Conservation (phyloP, 2,113 vertebrate species). For the Ammodytes marinus region DNA sequence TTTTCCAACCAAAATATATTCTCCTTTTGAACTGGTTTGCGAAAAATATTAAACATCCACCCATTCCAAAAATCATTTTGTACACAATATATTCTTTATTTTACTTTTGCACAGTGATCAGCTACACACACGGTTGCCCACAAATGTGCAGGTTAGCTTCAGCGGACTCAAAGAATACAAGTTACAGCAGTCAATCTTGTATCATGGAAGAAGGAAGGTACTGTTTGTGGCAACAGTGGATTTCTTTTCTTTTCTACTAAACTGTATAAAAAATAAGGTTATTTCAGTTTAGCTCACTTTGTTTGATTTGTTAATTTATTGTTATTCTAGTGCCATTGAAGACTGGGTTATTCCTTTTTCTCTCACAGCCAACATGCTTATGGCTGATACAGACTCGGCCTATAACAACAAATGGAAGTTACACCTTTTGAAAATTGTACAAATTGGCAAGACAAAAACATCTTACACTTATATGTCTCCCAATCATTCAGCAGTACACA, state of each 20-base stretch:
- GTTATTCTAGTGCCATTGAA: background rate
- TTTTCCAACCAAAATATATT: background rate
- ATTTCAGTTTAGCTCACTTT: slow-evolving; percentile 5
- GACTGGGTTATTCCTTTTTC: background rate
- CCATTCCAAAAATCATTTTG: background rate
- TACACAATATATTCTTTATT: slow-evolving; percentile 72
- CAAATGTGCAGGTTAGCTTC: slow-evolving; percentile 53
- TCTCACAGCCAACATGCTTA: slow-evolving; percentile 56
- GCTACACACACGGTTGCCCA: slow-evolving; percentile 68
- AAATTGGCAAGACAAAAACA: slow-evolving; percentile 25
- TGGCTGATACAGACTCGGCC: slow-evolving; percentile 45
- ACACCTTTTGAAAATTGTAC: slow-evolving; percentile 34
- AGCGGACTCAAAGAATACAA: slow-evolving; percentile 53
- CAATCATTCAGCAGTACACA: slow-evolving; percentile 49
- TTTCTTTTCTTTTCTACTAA: slow-evolving; percentile 10
- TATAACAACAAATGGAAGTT: slow-evolving; percentile 31
- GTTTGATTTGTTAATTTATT: slow-evolving; percentile 7
- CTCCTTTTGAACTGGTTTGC: background rate
- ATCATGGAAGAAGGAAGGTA: slow-evolving; percentile 1
- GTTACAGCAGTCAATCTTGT: slow-evolving; percentile 36
- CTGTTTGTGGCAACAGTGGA: background rate
- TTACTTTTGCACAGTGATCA: slow-evolving; percentile 72
- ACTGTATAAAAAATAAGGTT: slow-evolving; percentile 10
- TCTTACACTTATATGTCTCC: slow-evolving; percentile 4
- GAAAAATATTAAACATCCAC: background rate